phyloP scores from a whole-genome alignment of 1,140 invertebrate genomes.

The Leptopilina boulardi region DNA sequence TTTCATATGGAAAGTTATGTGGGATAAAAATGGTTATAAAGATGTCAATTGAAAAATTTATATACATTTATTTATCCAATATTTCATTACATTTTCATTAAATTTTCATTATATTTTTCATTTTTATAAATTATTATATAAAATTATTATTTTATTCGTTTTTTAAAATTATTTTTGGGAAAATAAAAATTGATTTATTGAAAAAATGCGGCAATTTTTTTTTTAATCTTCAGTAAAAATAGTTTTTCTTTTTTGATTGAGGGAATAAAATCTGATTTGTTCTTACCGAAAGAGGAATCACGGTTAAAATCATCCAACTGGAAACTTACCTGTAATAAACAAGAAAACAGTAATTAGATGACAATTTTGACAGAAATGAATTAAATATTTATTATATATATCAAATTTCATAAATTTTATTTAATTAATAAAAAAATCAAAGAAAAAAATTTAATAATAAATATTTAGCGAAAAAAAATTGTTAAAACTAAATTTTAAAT shows the following conservation, averaged over 20 bases:
- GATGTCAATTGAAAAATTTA: too few species aligned
- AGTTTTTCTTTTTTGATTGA: background rate
- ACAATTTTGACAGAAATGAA: background rate
- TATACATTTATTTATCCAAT: background rate
- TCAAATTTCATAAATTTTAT: too few species aligned
- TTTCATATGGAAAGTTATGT: background rate
- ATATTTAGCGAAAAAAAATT: background rate
- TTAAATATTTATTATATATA: too few species aligned
- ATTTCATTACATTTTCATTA: background rate
- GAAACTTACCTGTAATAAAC: slow-evolving; percentile 18
- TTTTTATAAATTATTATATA: too few species aligned
- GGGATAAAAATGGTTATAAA: background rate
- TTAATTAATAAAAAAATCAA: too few species aligned
- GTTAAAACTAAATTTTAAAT: slow-evolving; percentile 6
- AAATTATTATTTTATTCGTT: too few species aligned
- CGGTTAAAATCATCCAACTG: background rate
- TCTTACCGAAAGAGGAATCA: slow-evolving; percentile 3
- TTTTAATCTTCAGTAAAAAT: too few species aligned
- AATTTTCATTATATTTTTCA: background rate
- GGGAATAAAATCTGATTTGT: background rate
- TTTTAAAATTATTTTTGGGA: too few species aligned
- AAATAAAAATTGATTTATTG: too few species aligned
- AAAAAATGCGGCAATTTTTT: too few species aligned
- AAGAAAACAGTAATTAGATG: background rate
- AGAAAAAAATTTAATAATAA: background rate